Conservation (phyloP, 2,797 vertebrate species). For the Poliocrania exsul region DNA sequence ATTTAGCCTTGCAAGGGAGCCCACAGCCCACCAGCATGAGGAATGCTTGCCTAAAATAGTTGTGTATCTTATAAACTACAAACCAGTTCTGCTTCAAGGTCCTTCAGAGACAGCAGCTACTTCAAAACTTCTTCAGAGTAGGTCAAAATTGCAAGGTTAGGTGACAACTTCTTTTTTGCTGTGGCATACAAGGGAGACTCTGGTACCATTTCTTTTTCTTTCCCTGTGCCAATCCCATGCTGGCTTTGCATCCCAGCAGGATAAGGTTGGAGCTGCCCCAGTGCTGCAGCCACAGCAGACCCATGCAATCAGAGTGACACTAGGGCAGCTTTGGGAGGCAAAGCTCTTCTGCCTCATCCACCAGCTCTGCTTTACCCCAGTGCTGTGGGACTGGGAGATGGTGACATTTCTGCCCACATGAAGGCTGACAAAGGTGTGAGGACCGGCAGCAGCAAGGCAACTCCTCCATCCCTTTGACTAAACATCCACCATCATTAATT, state of each 20-base stretch:
- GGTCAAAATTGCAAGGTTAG: background rate
- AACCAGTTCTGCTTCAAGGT: background rate
- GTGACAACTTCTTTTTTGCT: background rate
- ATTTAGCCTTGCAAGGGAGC: background rate
- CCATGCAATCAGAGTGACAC: fast-evolving
- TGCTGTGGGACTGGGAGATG: fast-evolving
- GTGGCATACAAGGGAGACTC: background rate
- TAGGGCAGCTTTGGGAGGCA: background rate
- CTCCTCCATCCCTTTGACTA: background rate
- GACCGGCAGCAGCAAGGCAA: background rate
- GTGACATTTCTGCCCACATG: fast-evolving
- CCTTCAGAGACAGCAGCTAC: background rate
- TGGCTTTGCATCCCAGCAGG: background rate
- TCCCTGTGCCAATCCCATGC: background rate
- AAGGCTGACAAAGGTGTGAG: background rate
- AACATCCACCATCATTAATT: background rate
- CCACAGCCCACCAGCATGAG: background rate
- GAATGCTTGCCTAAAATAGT: background rate
- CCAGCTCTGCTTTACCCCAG: background rate
- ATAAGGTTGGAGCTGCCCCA: background rate
- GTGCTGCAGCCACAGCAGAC: background rate
- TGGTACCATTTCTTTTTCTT: background rate
- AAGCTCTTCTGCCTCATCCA: background rate
- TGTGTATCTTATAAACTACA: background rate
- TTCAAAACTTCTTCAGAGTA: background rate